Evolutionary conservation across 2,113 vertebrate genomes (phyloP).

Genomic region (Halichoeres trimaculatus): DNA sequence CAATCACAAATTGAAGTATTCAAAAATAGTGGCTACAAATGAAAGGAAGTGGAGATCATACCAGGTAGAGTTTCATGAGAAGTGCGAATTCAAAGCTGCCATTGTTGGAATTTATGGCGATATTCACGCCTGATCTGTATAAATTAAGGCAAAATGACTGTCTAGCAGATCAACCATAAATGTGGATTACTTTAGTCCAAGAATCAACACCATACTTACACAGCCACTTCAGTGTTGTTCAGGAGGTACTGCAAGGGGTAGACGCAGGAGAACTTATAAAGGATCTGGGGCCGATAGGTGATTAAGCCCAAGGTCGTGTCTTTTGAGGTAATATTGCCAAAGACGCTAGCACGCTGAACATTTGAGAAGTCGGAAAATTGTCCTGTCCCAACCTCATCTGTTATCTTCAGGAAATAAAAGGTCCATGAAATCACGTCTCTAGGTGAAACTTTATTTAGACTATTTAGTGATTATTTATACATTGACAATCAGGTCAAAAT

Average conservation of each 20-base stretch:
- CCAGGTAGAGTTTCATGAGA: conserved; percentile 72
- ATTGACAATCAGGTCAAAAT: too few relatives aligned
- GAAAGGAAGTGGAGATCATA: conserved; percentile 49
- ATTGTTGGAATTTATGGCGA: conserved; percentile 80
- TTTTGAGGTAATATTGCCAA: conserved; percentile 70
- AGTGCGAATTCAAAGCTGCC: conserved; percentile 83
- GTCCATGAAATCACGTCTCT: too few relatives aligned
- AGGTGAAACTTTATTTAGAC: too few relatives aligned
- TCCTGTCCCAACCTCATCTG: conserved; percentile 62
- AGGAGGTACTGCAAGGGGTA: conserved; percentile 84
- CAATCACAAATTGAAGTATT: background rate
- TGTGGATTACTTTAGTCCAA: background rate
- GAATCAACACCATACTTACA: conserved; percentile 74
- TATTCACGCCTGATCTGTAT: conserved; percentile 78
- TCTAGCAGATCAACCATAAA: too few relatives aligned
- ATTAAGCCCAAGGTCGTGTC: conserved; percentile 72
- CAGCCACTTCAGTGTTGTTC: conserved; percentile 80
- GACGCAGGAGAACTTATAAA: conserved; percentile 81
- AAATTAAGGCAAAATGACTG: background rate
- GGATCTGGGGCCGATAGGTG: conserved; percentile 77
- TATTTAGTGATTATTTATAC: too few relatives aligned
- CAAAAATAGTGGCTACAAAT: background rate
- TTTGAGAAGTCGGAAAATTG: conserved; percentile 77
- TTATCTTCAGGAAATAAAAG: conserved; percentile 62
- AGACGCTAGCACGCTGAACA: conserved; percentile 79